These are phyloP conservation scores for Anoplius nigerrimus DNA, from an alignment of 2,888 invertebrate genomes.

Conservation along the genomic window DNA sequence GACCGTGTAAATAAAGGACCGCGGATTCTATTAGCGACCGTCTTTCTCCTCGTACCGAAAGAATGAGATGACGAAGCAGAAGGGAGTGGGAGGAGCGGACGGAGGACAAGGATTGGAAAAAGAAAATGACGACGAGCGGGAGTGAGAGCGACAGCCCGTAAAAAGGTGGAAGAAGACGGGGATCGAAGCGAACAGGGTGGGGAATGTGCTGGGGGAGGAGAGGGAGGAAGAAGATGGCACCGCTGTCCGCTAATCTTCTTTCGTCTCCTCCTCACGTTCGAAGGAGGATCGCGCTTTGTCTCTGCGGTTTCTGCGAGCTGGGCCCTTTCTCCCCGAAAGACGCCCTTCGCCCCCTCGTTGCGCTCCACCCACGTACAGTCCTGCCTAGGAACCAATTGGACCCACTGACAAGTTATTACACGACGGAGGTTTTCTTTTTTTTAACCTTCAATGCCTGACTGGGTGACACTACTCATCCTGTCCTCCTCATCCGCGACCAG, in stretches of 20 bases:
- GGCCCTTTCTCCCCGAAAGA: slow-evolving; percentile 44
- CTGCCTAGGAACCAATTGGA: slow-evolving; percentile 16
- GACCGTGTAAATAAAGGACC: slow-evolving; percentile 64
- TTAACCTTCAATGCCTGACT: no score
- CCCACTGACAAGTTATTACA: slow-evolving; percentile 22
- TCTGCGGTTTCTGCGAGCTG: slow-evolving; percentile 59
- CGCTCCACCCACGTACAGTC: slow-evolving; percentile 6
- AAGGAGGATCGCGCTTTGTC: slow-evolving; percentile 57
- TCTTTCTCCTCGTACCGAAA: slow-evolving; percentile 40
- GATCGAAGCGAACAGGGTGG: neutral
- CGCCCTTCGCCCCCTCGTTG: slow-evolving; percentile 14
- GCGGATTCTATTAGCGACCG: slow-evolving; percentile 66
- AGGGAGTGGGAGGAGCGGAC: slow-evolving; percentile 17
- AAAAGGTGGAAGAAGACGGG: no score
- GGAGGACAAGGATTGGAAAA: slow-evolving; percentile 8
- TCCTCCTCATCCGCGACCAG: neutral
- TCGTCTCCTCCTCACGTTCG: slow-evolving; percentile 47
- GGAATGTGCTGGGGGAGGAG: slow-evolving; percentile 18
- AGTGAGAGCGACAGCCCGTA: neutral
- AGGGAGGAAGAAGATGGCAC: slow-evolving; percentile 42
- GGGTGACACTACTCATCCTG: no score
- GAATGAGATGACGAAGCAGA: slow-evolving; percentile 42
- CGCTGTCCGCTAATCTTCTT: slow-evolving; percentile 60
- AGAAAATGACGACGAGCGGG: neutral
- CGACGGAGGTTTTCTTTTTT: no score